Conservation (phyloP, 2,113 vertebrate species). For the Eurypyga helias region DNA sequence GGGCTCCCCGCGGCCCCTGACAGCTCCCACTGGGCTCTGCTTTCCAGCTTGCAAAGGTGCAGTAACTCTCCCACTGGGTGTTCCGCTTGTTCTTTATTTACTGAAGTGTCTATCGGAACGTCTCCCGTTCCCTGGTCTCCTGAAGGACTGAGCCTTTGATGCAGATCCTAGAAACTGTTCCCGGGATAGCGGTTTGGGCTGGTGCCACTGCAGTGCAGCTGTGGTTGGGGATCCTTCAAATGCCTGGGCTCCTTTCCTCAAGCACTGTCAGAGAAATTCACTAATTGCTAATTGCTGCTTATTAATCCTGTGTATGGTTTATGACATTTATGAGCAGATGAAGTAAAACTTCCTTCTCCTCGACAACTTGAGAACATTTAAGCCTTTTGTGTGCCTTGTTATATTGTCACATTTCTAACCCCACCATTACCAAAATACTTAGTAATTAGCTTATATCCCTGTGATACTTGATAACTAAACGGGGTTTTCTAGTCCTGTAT, state of each 20-base stretch:
- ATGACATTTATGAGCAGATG: conserved; percentile 2
- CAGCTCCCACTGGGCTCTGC: neutral
- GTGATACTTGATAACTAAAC: fast-evolving
- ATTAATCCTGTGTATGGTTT: conserved; percentile 38
- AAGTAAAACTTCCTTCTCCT: neutral
- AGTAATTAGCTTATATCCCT: neutral
- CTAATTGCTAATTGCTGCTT: conserved; percentile 43
- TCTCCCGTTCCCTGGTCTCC: neutral
- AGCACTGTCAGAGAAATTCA: neutral
- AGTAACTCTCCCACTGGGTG: fast-evolving
- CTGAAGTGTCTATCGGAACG: fast-evolving
- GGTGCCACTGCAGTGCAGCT: neutral
- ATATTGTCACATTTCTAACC: neutral
- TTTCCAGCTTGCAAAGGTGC: neutral
- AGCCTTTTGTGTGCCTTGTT: neutral
- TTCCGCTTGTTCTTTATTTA: neutral
- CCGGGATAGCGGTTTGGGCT: neutral
- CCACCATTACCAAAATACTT: neutral
- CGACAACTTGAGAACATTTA: neutral
- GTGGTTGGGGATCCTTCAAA: neutral
- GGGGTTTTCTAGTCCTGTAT: neutral
- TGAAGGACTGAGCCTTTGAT: neutral
- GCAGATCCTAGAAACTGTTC: neutral
- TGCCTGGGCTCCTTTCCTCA: neutral
- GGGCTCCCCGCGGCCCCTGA: fast-evolving